phyloP scores from a whole-genome alignment of 2,888 invertebrate species.

The Andricus quercusramuli region DNA sequence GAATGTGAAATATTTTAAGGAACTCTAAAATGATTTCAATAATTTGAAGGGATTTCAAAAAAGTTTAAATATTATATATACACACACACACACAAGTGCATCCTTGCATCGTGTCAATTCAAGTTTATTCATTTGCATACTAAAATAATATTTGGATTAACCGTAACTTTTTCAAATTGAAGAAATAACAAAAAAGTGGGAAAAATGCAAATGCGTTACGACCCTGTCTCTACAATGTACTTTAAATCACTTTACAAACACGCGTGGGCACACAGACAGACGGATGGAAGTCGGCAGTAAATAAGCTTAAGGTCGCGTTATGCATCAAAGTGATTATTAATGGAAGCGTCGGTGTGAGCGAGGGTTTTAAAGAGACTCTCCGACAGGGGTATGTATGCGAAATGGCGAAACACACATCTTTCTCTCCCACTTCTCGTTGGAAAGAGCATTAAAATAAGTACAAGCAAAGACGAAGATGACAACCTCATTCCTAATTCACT shows the following conservation, averaged over 20 bases:
- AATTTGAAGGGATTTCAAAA: too few species aligned
- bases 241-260: constrained; percentile 6
- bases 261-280: background rate
- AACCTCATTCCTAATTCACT: constrained; percentile 54
- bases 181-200: background rate
- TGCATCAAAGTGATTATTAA: constrained; percentile 77
- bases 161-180: background rate
- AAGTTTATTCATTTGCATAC: too few species aligned
- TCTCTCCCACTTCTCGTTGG: constrained; percentile 34
- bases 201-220: background rate
- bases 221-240: background rate
- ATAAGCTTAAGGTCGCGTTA: constrained; percentile 70
- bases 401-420: constrained; percentile 47
- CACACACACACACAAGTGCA: too few species aligned
- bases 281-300: constrained; percentile 54
- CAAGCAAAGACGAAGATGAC: constrained; percentile 59
- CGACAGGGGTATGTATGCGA: constrained; percentile 71
- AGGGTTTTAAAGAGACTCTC: constrained; percentile 63
- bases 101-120: too few species aligned
- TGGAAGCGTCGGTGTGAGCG: constrained; percentile 72
- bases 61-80: too few species aligned
- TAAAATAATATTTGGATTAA: background rate
- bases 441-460: constrained; percentile 58
- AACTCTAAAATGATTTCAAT: too few species aligned
- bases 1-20: too few species aligned